Base-by-base conservation (phyloP, 2,888 invertebrate genomes). In the Arge pagana region DNA sequence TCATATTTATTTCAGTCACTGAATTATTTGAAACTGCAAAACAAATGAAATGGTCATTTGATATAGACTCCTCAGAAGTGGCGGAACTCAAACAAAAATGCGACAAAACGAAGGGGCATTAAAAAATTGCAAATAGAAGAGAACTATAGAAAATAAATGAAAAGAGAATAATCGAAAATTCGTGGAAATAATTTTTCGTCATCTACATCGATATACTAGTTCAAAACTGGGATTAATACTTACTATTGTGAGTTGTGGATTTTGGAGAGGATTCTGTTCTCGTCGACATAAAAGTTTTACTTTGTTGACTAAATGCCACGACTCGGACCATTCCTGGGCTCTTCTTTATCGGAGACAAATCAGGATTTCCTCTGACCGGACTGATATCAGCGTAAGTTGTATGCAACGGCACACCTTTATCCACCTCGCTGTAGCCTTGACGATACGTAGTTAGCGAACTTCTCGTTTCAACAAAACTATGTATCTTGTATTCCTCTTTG, bases 401-500 rank as follows among this genome's bases (percentile, higher is more conserved):
- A 26, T 65, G 64, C 35, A 66, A 45, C 19, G 62, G 54, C 7
- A 66, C 50, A 4, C 66, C 74, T 45, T 66, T 68, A 49, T 76
- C 76, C 5, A 74, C 73, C 49, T 74, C 75, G 11, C 70, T 71
- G 50, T 66, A 74, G 6, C 68, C 74, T 35, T 71, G 70, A n/a
- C n/a, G n/a, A 31, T 61, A 65, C 30, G 64, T 60, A 24, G 57
- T 57, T 10, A 67, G 60, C 13, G 69, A 61, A 26, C 52, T 70
- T 57, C 64, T 63, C 1, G 64, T 64, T 52, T 60, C 71, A 60
- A 24, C 66, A 48, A 57, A 68, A 48, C 50, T 65, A 40, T 72
- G 71, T 21, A 74, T 56, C 52, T 71, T 69, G 35, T 68, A 68
- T 48, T 67, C 66, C 45, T 69, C 74, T 52, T 71, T 73, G 30